These are phyloP conservation scores for Epinephelus lanceolatus DNA, from an alignment of 2,113 vertebrate species.

Conservation along the genomic window DNA sequence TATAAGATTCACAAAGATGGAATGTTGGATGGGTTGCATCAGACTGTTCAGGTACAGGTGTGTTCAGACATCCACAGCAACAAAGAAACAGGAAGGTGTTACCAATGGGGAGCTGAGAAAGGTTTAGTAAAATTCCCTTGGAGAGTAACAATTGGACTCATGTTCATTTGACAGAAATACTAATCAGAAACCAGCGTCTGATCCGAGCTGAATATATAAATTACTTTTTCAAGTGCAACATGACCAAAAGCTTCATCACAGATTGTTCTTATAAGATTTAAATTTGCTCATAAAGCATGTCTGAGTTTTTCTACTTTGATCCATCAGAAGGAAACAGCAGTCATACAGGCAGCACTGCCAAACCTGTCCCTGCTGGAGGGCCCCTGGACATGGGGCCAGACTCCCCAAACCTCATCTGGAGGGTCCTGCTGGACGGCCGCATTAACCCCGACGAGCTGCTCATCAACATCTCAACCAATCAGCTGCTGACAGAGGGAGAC, in stretches of 20 bases:
- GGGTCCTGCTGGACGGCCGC: constrained; percentile 83
- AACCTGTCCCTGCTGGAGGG: constrained; percentile 52
- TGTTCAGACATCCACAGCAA: not conserved
- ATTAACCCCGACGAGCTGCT: constrained; percentile 84
- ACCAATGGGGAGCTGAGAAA: not conserved
- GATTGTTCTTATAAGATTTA: not conserved
- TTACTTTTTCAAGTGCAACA: not conserved
- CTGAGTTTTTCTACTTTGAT: not conserved
- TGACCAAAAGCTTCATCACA: not conserved
- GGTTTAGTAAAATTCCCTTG: no score
- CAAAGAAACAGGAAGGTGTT: not conserved
- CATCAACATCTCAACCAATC: constrained; percentile 90
- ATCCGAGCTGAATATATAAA: not conserved
- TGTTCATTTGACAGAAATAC: not conserved
- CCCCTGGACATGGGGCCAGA: constrained; percentile 80
- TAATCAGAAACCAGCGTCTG: not conserved
- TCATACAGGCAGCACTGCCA: constrained; percentile 61
- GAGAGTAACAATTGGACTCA: no score
- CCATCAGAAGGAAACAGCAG: constrained; percentile 80
- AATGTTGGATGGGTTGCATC: no score
- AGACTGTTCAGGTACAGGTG: not conserved
- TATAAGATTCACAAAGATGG: no score
- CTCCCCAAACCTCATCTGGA: constrained; percentile 90
- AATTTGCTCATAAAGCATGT: not conserved
- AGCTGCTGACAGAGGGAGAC: constrained; percentile 86